These are phyloP conservation scores for Coboldia fuscipes DNA, from an alignment of 1,140 invertebrate species.

Conservation along the genomic window DNA sequence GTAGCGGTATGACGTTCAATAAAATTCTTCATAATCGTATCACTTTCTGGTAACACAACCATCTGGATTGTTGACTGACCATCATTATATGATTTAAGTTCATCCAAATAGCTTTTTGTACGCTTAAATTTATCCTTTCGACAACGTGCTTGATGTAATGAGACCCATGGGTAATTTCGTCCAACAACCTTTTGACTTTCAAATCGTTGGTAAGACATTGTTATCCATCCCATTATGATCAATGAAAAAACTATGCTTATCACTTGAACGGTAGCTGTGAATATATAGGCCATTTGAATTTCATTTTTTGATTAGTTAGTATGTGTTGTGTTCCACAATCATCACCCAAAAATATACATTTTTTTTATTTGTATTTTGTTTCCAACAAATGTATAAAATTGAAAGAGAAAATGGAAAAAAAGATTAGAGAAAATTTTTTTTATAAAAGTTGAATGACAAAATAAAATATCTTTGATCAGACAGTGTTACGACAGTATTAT, in stretches of 20 bases:
- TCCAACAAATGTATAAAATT: not conserved
- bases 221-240: slow-evolving; percentile 38
- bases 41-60: slow-evolving; percentile 14
- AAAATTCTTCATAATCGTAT: slow-evolving; percentile 13
- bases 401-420: not conserved
- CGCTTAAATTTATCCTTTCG: slow-evolving; percentile 3
- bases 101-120: slow-evolving; percentile 1
- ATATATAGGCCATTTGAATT: no score
- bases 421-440: no score
- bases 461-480: no score
- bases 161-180: slow-evolving; percentile 45
- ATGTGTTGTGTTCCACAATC: no score
- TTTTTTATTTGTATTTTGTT: slow-evolving; percentile 3
- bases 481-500: no score
- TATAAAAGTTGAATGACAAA: no score
- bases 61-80: slow-evolving; percentile 6
- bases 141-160: slow-evolving; percentile 9
- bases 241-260: slow-evolving; percentile 39
- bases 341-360: no score
- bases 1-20: no score
- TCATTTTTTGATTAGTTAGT: no score
- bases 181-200: slow-evolving; percentile 52
- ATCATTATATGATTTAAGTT: slow-evolving; percentile 10
- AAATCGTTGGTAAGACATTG: slow-evolving; percentile 46
- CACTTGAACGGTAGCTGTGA: slow-evolving; percentile 36